Evolutionary conservation across 2,888 invertebrate species (phyloP), one percentile per base, ranked within the genome.

Genomic region (Acleris cristana): DNA sequence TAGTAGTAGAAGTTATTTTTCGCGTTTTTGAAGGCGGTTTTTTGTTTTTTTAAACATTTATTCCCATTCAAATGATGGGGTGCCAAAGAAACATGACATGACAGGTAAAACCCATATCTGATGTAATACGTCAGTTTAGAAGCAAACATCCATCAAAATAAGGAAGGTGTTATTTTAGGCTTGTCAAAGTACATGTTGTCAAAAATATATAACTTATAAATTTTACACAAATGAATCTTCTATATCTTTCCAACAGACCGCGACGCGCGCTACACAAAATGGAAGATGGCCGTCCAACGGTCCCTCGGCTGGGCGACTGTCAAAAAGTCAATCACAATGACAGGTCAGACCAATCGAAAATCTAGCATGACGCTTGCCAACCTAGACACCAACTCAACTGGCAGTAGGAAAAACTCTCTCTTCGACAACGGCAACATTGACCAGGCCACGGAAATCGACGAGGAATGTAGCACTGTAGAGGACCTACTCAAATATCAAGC

Each of bases 271-370:
- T 98, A 97, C 86, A 96, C 95, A 8, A 96, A 97, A 88, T 99
- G 99, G 99, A 98, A 98, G 89, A 97, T 97, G 95, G 99, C 99
- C 0, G 98, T 99, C 2, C 96, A 98, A 79, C 94, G 98, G 40
- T 97, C 98, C 48, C 94, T 98, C 75, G 97, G 97, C 70, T 99
- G 99, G 99, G 96, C 96, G 21, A 94, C 95, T 0, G 94, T 94
- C 6, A 96, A 96, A 83, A 96, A 95, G 86, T 95, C 96, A 10
- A 89, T 94, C 75, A 92, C 94, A 54, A 96, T 97, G 96, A 97
- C 97, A 95, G 96, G 96, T 95, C 95, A 93, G 91, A 77, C 74
- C 64, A 87, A 83, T 85, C 75, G 89, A 81, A 86, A 84, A 67
- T 76, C 70, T 85, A 91, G 89, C 83, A 81, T 86, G 74, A 59